phyloP scores from a whole-genome alignment of 35 echinoderm and acorn worm species.

The Strongylocentrotus purpuratus region DNA sequence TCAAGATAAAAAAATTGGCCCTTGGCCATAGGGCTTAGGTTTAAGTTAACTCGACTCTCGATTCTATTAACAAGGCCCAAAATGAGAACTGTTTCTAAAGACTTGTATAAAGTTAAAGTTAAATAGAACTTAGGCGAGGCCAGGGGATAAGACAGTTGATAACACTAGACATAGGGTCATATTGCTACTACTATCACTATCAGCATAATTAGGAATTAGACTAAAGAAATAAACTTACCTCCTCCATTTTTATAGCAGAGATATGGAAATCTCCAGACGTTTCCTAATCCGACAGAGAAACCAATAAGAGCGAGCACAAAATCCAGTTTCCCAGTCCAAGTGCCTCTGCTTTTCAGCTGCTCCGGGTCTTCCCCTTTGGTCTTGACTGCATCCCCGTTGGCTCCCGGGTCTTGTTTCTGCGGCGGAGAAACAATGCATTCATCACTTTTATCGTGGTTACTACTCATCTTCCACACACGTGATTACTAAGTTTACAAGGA shows the following conservation, averaged over 20 bases:
- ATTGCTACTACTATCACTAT: no score
- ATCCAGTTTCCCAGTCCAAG: conserved; percentile 56
- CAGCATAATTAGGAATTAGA: no score
- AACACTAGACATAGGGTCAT: no score
- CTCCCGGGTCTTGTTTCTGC: conserved; percentile 35
- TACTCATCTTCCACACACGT: background rate
- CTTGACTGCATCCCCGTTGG: conserved; percentile 33
- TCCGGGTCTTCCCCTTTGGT: background rate
- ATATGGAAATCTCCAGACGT: conserved; percentile 63
- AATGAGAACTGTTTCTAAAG: no score
- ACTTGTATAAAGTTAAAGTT: no score
- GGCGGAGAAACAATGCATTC: background rate
- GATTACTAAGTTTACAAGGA: no score
- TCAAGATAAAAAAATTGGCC: no score
- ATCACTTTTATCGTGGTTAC: background rate
- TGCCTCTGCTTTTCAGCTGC: conserved; percentile 28
- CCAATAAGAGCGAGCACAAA: conserved; percentile 59
- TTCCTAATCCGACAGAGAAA: conserved; percentile 61
- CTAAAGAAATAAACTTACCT: conserved; percentile 24
- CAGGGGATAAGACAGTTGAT: no score
- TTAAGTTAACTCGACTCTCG: no score
- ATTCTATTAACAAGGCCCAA: no score
- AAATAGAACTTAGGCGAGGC: no score
- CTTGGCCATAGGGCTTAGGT: no score
- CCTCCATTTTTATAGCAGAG: conserved; percentile 64